A percentile compares a stretch with the other conserved stretches of the same genome.
phyloP scores from a whole-genome alignment of 2,888 invertebrate species.

The Drymonia ruficornis region DNA sequence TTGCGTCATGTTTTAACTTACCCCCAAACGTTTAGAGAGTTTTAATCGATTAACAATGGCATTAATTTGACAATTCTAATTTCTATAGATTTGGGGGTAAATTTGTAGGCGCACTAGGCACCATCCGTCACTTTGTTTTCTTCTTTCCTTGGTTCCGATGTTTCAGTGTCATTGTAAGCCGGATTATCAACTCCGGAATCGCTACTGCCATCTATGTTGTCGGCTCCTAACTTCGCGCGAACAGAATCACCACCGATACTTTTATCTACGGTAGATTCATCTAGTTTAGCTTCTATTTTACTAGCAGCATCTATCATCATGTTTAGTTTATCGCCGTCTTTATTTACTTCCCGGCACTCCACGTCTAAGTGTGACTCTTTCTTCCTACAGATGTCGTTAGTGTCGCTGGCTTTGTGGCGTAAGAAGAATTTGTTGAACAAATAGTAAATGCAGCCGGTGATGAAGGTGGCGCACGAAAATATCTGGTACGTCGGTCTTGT shows the following conservation, averaged over 20 bases:
- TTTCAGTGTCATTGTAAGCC: slow-evolving; percentile 69
- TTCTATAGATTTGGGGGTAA: too few species aligned
- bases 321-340: slow-evolving; percentile 49
- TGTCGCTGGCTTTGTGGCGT: slow-evolving; percentile 80
- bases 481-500: slow-evolving; percentile 89
- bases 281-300: slow-evolving; percentile 44
- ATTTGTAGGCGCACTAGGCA: neutral
- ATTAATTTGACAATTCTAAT: too few species aligned
- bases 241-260: slow-evolving; percentile 28
- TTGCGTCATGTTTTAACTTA: too few species aligned
- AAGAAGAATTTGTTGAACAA: slow-evolving; percentile 88
- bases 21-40: too few species aligned
- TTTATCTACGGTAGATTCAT: slow-evolving; percentile 32
- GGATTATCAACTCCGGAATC: slow-evolving; percentile 79
- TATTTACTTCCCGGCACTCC: slow-evolving; percentile 57
- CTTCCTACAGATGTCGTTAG: slow-evolving; percentile 85
- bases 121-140: slow-evolving; percentile 35
- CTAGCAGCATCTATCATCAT: slow-evolving; percentile 59
- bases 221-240: slow-evolving; percentile 51
- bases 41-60: too few species aligned
- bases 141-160: slow-evolving; percentile 50
- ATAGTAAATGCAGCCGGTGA: slow-evolving; percentile 88
- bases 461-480: slow-evolving; percentile 86
- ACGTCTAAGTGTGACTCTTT: slow-evolving; percentile 69
- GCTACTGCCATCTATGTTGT: slow-evolving; percentile 74